Conservation (phyloP, 2,888 invertebrate species). For the Aphidoletes aphidimyza region DNA sequence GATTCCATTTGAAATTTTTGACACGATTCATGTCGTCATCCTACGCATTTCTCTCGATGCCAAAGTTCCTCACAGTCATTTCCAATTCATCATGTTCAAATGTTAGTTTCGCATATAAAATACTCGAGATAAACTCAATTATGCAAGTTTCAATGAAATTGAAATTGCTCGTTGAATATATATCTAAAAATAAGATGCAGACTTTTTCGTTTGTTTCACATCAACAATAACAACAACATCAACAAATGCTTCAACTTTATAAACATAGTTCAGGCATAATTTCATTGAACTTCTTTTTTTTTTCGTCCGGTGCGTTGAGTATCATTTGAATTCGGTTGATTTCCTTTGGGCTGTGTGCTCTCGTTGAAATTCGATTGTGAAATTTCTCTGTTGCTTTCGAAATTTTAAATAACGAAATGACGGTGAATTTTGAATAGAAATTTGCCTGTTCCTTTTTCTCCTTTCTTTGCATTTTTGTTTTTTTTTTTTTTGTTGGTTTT, state of each 20-base stretch:
- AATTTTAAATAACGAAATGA: too few species aligned
- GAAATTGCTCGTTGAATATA: constrained; percentile 20
- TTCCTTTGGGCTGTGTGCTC: not conserved
- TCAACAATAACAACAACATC: too few species aligned
- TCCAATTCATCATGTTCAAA: not conserved
- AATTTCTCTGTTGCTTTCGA: too few species aligned
- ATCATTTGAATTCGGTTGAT: not conserved
- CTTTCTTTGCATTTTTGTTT: not conserved
- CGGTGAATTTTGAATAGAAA: too few species aligned
- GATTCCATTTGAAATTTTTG: not conserved
- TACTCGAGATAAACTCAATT: not conserved
- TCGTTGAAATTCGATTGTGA: too few species aligned
- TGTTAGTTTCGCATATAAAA: not conserved
- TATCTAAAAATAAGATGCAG: not conserved
- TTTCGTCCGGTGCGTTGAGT: too few species aligned
- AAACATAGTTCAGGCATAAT: not conserved
- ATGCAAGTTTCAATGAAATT: constrained; percentile 13
- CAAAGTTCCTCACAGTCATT: not conserved
- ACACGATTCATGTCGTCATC: not conserved
- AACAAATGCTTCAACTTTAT: not conserved
- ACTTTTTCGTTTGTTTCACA: not conserved
- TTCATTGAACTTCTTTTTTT: not conserved
- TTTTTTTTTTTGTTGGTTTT: too few species aligned
- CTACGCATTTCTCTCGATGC: not conserved
- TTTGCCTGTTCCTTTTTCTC: not conserved